These are phyloP conservation scores for Podarcis siculus DNA, from an alignment of 2,797 vertebrate genomes.

Conservation along the genomic window DNA sequence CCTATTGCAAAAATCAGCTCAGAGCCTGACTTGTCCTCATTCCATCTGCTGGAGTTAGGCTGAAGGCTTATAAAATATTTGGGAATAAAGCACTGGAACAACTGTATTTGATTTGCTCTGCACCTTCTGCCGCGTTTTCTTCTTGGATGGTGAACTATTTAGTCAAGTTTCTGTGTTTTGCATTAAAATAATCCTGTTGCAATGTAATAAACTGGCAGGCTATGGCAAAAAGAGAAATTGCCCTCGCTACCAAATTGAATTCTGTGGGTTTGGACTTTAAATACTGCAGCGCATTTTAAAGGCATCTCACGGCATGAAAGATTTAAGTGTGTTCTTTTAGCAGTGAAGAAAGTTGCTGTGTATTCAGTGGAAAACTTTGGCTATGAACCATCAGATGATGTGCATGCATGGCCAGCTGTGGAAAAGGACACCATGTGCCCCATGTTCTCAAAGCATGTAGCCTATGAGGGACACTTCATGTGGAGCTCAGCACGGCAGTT, in stretches of 20 bases:
- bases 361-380: slow-evolving; percentile 33
- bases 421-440: no score
- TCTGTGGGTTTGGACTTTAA: slow-evolving; percentile 39
- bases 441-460: not conserved
- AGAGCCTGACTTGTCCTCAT: not conserved
- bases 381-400: not conserved
- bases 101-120: slow-evolving; percentile 1
- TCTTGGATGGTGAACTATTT: slow-evolving; percentile 38
- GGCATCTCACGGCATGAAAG: not conserved
- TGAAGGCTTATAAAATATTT: slow-evolving; percentile 6
- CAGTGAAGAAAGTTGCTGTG: not conserved
- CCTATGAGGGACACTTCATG: not conserved
- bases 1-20: not conserved
- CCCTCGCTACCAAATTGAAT: slow-evolving; percentile 16
- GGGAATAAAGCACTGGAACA: slow-evolving; percentile 23
- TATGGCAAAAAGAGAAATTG: not conserved
- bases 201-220: slow-evolving; percentile 43
- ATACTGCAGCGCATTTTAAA: not conserved
- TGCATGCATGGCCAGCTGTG: not conserved
- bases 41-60: slow-evolving; percentile 2
- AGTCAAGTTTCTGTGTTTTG: slow-evolving; percentile 42
- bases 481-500: not conserved
- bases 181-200: slow-evolving; percentile 31
- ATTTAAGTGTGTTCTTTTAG: not conserved
- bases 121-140: slow-evolving; percentile 21